Evolutionary conservation across 2,797 vertebrate species (phyloP).

Genomic region (Potorous gilbertii): DNA sequence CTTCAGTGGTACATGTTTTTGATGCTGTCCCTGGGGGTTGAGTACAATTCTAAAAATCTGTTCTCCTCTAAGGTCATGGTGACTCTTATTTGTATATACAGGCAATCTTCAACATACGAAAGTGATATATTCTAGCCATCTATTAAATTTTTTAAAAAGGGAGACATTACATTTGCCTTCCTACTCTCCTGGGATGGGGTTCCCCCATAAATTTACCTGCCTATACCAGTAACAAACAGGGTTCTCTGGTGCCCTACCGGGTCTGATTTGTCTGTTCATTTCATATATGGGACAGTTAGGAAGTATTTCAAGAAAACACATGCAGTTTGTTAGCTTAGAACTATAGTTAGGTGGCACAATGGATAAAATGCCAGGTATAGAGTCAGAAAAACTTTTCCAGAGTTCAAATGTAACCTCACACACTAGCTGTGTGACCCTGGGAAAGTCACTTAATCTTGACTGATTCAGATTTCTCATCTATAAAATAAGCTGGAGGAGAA

Average conservation of each 20-base stretch:
- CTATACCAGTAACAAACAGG: not conserved
- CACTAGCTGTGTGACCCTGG: not conserved
- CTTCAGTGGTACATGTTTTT: not conserved
- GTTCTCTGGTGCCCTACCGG: too few relatives aligned
- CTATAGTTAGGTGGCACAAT: not conserved
- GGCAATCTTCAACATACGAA: constrained; percentile 1
- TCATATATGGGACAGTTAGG: not conserved
- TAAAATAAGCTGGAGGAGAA: not conserved
- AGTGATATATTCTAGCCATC: not conserved
- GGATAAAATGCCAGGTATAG: too few relatives aligned
- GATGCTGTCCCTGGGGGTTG: not conserved
- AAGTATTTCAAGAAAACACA: not conserved
- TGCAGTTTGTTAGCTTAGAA: not conserved
- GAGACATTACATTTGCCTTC: not conserved
- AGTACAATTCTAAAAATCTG: not conserved
- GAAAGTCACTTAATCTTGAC: not conserved
- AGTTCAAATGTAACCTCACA: not conserved
- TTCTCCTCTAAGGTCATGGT: not conserved
- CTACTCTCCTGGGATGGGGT: not conserved
- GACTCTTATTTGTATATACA: not conserved
- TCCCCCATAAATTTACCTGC: not conserved
- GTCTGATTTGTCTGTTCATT: not conserved
- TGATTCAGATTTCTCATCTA: not conserved
- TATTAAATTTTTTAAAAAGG: not conserved
- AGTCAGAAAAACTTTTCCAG: not conserved